These are phyloP conservation scores for Volucella bombylans DNA, from an alignment of 2,888 invertebrate genomes.

Conservation along the genomic window DNA sequence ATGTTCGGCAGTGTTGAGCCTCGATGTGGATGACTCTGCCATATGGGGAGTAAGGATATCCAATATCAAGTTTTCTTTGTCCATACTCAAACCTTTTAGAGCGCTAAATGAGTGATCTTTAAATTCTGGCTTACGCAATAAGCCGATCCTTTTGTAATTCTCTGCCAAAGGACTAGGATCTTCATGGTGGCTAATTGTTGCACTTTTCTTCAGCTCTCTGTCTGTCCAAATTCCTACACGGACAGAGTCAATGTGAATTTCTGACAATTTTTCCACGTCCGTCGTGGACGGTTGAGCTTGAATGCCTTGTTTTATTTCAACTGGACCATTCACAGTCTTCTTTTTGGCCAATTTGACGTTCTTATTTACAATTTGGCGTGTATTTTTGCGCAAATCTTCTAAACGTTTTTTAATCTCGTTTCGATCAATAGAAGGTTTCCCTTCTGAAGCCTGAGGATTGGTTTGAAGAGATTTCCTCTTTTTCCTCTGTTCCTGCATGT, in stretches of 20 bases:
- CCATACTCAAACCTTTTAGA: conserved; percentile 75
- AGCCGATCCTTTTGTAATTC: conserved; percentile 76
- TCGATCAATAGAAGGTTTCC: conserved; percentile 78
- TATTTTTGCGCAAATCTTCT: conserved; percentile 82
- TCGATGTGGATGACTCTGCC: not conserved
- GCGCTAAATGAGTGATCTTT: conserved; percentile 76
- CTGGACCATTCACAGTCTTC: conserved; percentile 35
- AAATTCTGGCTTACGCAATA: conserved; percentile 76
- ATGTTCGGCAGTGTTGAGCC: not conserved
- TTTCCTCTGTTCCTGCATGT: conserved; percentile 84
- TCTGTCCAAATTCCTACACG: conserved; percentile 11
- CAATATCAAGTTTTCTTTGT: conserved; percentile 76
- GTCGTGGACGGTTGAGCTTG: not conserved
- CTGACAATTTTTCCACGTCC: not conserved
- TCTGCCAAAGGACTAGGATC: conserved; percentile 64
- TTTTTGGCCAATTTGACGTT: conserved; percentile 77
- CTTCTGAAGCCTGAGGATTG: not conserved
- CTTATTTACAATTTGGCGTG: conserved; percentile 82
- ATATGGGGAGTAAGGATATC: conserved; percentile 72
- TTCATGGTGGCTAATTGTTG: not conserved
- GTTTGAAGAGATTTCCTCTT: conserved; percentile 80
- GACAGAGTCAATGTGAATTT: not conserved
- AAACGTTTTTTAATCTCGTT: conserved; percentile 83
- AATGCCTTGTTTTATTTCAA: not conserved
- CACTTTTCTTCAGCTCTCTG: not conserved